Conservation (phyloP, 2,888 invertebrate genomes). For the Spisula solida region DNA sequence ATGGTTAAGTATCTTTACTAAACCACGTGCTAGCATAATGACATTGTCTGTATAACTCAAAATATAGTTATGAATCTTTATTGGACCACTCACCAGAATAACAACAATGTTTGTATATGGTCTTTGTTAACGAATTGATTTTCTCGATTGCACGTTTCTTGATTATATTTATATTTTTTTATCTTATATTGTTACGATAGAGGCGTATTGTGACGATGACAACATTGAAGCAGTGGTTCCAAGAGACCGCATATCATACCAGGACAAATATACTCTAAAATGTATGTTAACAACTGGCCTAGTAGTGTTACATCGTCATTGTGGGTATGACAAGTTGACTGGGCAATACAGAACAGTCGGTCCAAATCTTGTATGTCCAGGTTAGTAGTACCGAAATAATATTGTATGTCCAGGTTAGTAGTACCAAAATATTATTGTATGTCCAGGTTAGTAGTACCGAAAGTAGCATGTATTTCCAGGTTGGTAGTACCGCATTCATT, state of each 20-base stretch:
- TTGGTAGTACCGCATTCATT: too few relatives aligned
- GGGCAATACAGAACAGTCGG: conserved; percentile 71
- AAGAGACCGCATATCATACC: conserved; percentile 50
- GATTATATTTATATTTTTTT: not conserved
- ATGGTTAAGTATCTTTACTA: too few relatives aligned
- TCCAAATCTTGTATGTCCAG: conserved; percentile 72
- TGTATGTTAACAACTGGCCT: conserved; percentile 61
- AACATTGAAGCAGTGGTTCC: conserved; percentile 43
- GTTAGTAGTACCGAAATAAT: conserved; percentile 68
- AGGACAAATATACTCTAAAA: conserved; percentile 53
- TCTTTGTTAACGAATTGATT: too few relatives aligned
- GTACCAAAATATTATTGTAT: conserved; percentile 68
- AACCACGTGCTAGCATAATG: too few relatives aligned
- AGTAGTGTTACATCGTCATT: conserved; percentile 62
- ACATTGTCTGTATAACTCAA: too few relatives aligned
- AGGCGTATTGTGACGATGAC: conserved; percentile 61
- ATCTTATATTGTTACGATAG: conserved; percentile 49
- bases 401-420: conserved; percentile 75
- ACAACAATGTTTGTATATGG: too few relatives aligned
- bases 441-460: conserved; percentile 76
- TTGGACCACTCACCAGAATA: too few relatives aligned
- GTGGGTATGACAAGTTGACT: conserved; percentile 72
- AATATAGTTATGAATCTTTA: too few relatives aligned
- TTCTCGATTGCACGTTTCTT: too few relatives aligned
- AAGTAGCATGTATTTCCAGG: conserved; percentile 72